Evolutionary conservation across 2,888 invertebrate genomes (phyloP).

Genomic region (Calameuta pallipes): DNA sequence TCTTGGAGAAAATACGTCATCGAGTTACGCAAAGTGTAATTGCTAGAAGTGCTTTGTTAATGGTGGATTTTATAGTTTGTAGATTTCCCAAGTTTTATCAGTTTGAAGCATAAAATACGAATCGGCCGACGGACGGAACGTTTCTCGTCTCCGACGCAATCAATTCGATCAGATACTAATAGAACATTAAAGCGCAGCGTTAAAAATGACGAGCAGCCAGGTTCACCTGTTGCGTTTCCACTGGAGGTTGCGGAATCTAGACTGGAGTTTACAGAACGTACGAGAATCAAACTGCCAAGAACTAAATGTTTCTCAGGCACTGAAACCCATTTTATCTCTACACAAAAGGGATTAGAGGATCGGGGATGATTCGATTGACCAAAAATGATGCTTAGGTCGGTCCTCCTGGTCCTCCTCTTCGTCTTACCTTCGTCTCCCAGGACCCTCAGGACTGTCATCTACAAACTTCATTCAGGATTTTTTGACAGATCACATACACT

Average conservation of each 20-base stretch:
- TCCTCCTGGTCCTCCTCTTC: background rate
- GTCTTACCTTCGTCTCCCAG: background rate
- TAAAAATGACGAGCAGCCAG: background rate
- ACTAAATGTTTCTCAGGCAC: background rate
- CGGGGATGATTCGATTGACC: background rate
- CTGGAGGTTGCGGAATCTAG: background rate
- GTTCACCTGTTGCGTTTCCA: background rate
- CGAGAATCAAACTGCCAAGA: background rate
- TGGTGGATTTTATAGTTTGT: background rate
- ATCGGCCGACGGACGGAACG: background rate
- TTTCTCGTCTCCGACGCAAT: background rate
- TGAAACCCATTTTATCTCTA: background rate
- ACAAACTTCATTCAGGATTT: background rate
- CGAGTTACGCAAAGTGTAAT: background rate
- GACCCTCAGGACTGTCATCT: background rate
- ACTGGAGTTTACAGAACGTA: background rate
- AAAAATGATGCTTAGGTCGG: background rate
- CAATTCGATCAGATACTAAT: background rate
- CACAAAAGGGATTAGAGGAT: background rate
- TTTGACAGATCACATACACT: background rate
- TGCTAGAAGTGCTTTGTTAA: background rate
- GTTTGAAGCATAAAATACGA: background rate
- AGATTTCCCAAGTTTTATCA: background rate
- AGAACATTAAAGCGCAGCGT: background rate
- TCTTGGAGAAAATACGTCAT: background rate